These are phyloP conservation scores for Umimayanthus chanpuru DNA, from an alignment of 92 coral and sea anemone genomes.

Conservation along the genomic window DNA sequence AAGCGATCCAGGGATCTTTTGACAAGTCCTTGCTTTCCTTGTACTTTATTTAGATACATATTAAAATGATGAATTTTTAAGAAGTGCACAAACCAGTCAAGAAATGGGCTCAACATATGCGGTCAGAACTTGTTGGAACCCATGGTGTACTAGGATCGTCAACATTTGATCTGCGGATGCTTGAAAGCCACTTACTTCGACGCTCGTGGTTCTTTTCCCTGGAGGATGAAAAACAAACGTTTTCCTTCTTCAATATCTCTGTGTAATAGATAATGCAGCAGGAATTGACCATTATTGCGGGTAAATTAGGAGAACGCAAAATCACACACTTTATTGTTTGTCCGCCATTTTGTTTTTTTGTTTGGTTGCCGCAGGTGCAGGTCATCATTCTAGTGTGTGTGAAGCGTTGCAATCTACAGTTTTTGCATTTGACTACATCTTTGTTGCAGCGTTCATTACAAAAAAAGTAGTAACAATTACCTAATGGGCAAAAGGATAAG, in stretches of 20 bases:
- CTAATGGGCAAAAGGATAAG: no score
- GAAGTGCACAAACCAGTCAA: slow-evolving; percentile 16
- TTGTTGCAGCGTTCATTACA: no score
- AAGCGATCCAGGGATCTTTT: slow-evolving; percentile 6
- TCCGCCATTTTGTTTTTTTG: slow-evolving; percentile 19
- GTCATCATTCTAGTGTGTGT: no score
- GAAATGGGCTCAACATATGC: slow-evolving; percentile 28
- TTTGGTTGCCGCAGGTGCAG: no score
- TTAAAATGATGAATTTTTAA: slow-evolving; percentile 11
- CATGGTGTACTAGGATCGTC: slow-evolving; percentile 14
- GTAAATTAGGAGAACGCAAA: not conserved
- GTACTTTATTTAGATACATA: slow-evolving; percentile 10
- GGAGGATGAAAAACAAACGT: slow-evolving; percentile 3
- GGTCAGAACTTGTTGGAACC: slow-evolving; percentile 20
- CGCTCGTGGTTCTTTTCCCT: slow-evolving; percentile 1
- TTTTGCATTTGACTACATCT: no score
- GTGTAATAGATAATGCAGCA: slow-evolving; percentile 5
- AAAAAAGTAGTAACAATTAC: no score
- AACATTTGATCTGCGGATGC: slow-evolving; percentile 16
- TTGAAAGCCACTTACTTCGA: slow-evolving; percentile 4
- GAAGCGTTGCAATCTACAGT: no score
- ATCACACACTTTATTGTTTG: slow-evolving; percentile 18
- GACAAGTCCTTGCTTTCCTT: slow-evolving; percentile 19
- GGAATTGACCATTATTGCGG: slow-evolving; percentile 6
- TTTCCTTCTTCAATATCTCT: slow-evolving; percentile 21